Conservation (phyloP, 2,113 vertebrate species). For the Lontra canadensis region DNA sequence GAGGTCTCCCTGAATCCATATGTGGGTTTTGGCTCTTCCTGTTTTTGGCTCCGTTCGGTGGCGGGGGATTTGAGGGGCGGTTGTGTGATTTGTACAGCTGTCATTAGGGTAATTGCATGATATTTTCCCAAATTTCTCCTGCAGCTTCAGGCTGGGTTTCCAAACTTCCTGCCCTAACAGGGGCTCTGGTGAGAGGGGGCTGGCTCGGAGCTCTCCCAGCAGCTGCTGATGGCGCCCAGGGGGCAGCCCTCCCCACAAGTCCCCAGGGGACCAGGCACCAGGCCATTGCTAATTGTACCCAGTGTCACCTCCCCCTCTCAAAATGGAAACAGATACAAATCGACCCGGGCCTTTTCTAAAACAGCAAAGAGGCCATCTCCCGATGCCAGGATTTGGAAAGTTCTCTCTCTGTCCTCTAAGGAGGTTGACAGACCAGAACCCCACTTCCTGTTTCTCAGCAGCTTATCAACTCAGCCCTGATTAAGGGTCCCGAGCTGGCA, state of each 20-base stretch:
- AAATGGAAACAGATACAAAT: constrained; percentile 30
- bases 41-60: constrained; percentile 62
- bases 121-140: constrained; percentile 79
- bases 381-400: neutral
- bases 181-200: constrained; percentile 39
- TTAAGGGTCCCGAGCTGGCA: neutral
- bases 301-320: neutral
- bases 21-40: constrained; percentile 76
- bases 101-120: constrained; percentile 79
- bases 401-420: neutral
- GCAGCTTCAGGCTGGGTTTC: constrained; percentile 72
- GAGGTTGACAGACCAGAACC: neutral
- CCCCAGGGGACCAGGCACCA: neutral
- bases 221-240: constrained; percentile 36
- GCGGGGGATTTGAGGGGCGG: constrained; percentile 66
- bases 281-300: neutral
- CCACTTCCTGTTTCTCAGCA: neutral
- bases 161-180: constrained; percentile 73
- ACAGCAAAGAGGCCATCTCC: neutral
- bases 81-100: constrained; percentile 80
- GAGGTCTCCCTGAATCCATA: constrained; percentile 73
- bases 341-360: neutral
- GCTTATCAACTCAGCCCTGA: neutral
- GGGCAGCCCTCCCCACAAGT: neutral
- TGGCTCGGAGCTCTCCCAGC: constrained; percentile 55